Base-by-base conservation (phyloP, 2,888 invertebrate genomes). In the Drosophila koepferae region DNA sequence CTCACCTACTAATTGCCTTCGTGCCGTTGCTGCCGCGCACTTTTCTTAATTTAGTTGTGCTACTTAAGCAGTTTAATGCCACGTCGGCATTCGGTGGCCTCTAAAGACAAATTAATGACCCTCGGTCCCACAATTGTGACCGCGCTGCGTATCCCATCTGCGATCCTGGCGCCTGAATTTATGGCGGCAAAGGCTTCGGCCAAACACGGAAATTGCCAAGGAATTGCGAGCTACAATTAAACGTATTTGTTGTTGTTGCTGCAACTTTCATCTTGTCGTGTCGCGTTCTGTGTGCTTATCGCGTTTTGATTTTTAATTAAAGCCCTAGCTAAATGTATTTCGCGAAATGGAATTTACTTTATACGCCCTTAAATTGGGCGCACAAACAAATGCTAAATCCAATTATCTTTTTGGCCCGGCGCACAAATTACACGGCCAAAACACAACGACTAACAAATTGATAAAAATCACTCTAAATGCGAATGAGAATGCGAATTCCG, bases 231-330 rank as follows among this genome's bases (percentile, higher is more conserved):
- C 18, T 40, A 67, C 79, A 59, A 60, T 68, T 68, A 72, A 48
- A 61, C 48, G 56, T 28, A 36, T 36, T 71, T 61, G 68, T 53
- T 56, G 73, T 28, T 75, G 53, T 31, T 63, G 53, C 28, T 63
- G 53, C 28, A 38, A 64, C 75, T 78, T 78, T 78, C 75, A 78
- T 77, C 80, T 74, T 77, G 82, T 77, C 67, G 73, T 61, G 80
- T 68, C 67, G 73, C 63, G 38, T 46, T 83, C 71, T 75, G 71
- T 61, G 48, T 51, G 81, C 88, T 87, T 85, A 85, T 85, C 85
- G 83, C 77, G 70, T 80, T 85, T 85, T 87, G 86, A 87, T 85
- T 85, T 85, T 87, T 87, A 85, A 85, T 85, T 85, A 87, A 86
- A 88, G 73, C 72, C 9, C 62, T 60, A 60, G 74, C 62, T 62